These are phyloP conservation scores for Bombyx mori DNA, from an alignment of 1,140 invertebrate species.

Conservation along the genomic window DNA sequence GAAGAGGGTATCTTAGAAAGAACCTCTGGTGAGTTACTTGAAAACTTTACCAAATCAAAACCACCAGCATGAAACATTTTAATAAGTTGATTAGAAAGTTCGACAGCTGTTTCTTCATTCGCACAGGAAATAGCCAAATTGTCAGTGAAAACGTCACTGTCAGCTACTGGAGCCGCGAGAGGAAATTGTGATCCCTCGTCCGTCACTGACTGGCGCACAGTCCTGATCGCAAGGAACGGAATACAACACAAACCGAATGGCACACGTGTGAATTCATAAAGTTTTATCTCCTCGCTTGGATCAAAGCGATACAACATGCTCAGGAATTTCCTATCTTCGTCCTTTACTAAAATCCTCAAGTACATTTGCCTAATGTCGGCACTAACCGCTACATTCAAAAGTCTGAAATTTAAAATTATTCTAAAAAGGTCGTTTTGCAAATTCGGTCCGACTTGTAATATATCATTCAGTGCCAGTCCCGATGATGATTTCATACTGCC, in stretches of 20 bases:
- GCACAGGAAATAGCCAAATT: slow-evolving; percentile 5
- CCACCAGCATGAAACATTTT: slow-evolving; percentile 17
- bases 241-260: slow-evolving; percentile 11
- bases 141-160: slow-evolving; percentile 12
- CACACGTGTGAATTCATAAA: slow-evolving; percentile 7
- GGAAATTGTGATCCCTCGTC: slow-evolving; percentile 7
- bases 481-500: background rate
- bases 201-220: slow-evolving; percentile 5
- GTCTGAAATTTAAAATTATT: slow-evolving; percentile 10
- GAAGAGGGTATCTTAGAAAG: slow-evolving; percentile 6
- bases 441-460: slow-evolving; percentile 10
- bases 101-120: background rate
- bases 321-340: slow-evolving; percentile 7
- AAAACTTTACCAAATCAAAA: slow-evolving; percentile 30
- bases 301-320: slow-evolving; percentile 9
- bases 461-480: slow-evolving; percentile 7
- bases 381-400: too few species aligned
- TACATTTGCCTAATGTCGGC: too few species aligned
- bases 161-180: slow-evolving; percentile 4
- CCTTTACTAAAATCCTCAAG: slow-evolving; percentile 8
- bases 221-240: slow-evolving; percentile 7
- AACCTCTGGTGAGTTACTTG: slow-evolving; percentile 24
- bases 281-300: slow-evolving; percentile 2
- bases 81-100: slow-evolving; percentile 11
- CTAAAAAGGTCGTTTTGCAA: slow-evolving; percentile 9